These are phyloP conservation scores for Sitobion miscanthi DNA, from an alignment of 1,140 invertebrate genomes.

Conservation along the genomic window DNA sequence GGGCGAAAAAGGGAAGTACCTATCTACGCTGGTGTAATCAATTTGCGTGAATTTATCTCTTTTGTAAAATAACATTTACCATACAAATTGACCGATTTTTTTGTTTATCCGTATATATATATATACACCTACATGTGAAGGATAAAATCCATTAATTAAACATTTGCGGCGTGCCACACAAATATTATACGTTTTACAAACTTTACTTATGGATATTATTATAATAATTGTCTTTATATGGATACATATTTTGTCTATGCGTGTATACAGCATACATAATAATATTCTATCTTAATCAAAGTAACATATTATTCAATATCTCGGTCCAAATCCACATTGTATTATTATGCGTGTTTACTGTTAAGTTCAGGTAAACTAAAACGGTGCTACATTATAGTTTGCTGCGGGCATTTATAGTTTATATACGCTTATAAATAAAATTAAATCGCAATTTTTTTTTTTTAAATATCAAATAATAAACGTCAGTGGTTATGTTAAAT, in stretches of 20 bases:
- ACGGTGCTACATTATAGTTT: background rate
- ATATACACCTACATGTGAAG: no score
- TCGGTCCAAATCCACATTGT: background rate
- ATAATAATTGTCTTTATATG: background rate
- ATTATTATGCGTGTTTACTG: no score
- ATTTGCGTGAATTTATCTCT: slow-evolving; percentile 31
- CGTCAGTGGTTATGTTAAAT: slow-evolving; percentile 15
- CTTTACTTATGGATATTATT: background rate
- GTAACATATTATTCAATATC: no score
- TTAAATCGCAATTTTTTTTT: background rate
- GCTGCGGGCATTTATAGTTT: background rate
- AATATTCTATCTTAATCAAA: background rate
- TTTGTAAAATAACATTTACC: slow-evolving; percentile 16
- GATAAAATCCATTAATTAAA: background rate
- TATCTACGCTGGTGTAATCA: background rate
- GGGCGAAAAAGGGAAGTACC: background rate
- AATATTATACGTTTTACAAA: background rate
- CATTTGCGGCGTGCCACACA: background rate
- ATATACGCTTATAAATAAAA: background rate
- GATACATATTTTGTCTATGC: background rate
- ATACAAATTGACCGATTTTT: slow-evolving; percentile 19
- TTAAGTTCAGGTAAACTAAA: background rate
- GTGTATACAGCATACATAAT: no score
- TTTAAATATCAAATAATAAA: slow-evolving; percentile 34
- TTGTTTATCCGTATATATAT: no score